A percentile compares a stretch with the other conserved stretches of the same genome.
Conservation (phyloP, 2,888 invertebrate genomes). For the Eupithecia inturbata region DNA sequence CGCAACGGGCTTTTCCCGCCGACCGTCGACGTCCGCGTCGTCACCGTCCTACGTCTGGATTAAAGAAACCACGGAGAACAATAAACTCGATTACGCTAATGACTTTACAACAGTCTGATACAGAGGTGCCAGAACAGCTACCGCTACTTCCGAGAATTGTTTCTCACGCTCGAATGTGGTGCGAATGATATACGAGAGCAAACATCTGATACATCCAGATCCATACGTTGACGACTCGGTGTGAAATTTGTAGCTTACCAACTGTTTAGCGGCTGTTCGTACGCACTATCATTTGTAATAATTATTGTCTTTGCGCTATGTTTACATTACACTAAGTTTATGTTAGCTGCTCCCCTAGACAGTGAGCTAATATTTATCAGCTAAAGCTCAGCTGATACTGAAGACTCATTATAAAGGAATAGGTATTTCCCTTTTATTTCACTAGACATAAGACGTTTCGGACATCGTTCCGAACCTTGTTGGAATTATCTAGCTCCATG, state of each 20-base stretch:
- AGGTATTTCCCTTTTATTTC: not conserved
- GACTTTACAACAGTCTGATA: slow-evolving; percentile 58
- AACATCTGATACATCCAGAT: slow-evolving; percentile 83
- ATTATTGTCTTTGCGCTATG: slow-evolving; percentile 82
- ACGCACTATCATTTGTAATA: slow-evolving; percentile 83
- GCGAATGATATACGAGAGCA: slow-evolving; percentile 81
- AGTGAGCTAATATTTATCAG: slow-evolving; percentile 51
- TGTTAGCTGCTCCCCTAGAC: slow-evolving; percentile 64
- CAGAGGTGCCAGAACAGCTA: slow-evolving; percentile 77
- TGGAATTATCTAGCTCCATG: not conserved
- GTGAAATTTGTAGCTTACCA: slow-evolving; percentile 84
- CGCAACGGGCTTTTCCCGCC: no score
- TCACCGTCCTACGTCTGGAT: slow-evolving; percentile 5
- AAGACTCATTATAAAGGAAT: not conserved
- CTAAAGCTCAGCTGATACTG: slow-evolving; percentile 1
- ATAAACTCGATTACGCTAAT: slow-evolving; percentile 42
- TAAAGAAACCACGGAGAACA: slow-evolving; percentile 10
- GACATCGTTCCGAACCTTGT: not conserved
- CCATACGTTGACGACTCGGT: slow-evolving; percentile 83
- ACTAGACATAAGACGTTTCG: not conserved
- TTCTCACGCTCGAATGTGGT: slow-evolving; percentile 79
- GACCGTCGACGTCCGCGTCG: no score
- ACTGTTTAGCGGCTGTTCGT: slow-evolving; percentile 80
- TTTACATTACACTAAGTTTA: slow-evolving; percentile 69
- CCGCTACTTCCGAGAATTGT: slow-evolving; percentile 73